These are phyloP conservation scores for Tortricodes alternella DNA, from an alignment of 2,888 invertebrate species.

Conservation along the genomic window DNA sequence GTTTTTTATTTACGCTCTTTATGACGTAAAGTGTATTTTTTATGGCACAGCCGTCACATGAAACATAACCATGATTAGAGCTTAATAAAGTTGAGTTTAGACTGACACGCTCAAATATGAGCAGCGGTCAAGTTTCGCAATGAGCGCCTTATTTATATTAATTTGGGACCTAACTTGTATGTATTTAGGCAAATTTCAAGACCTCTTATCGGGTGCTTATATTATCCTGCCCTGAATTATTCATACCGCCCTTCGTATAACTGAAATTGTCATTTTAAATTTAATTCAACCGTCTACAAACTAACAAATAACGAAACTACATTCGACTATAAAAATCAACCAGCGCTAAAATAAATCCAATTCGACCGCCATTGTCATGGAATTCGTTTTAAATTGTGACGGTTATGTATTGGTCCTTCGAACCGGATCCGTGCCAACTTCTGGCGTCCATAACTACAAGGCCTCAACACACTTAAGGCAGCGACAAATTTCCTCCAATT, in stretches of 20 bases:
- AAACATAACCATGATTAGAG: not conserved
- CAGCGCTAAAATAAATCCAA: slow-evolving; percentile 3
- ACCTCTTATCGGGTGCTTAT: slow-evolving; percentile 1
- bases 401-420: slow-evolving; percentile 26
- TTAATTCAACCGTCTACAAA: not conserved
- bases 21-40: slow-evolving; percentile 18
- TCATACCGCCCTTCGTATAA: not conserved
- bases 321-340: not conserved
- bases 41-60: not conserved
- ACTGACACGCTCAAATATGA: not conserved
- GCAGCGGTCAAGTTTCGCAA: slow-evolving; percentile 21
- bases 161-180: not conserved
- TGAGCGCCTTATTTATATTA: slow-evolving; percentile 10
- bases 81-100: not conserved
- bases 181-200: slow-evolving; percentile 17
- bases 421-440: slow-evolving; percentile 24
- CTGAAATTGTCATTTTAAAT: slow-evolving; percentile 5
- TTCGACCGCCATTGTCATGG: slow-evolving; percentile 6
- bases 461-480: slow-evolving; percentile 34
- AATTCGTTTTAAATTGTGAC: slow-evolving; percentile 5
- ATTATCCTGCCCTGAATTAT: slow-evolving; percentile 15
- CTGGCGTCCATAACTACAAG: slow-evolving; percentile 30
- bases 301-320: not conserved
- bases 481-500: slow-evolving; percentile 56
- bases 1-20: slow-evolving; percentile 31